A percentile compares a stretch with the other conserved stretches of the same genome.
Conservation (phyloP, 2,797 vertebrate species). For the Eulemur rubriventer region DNA sequence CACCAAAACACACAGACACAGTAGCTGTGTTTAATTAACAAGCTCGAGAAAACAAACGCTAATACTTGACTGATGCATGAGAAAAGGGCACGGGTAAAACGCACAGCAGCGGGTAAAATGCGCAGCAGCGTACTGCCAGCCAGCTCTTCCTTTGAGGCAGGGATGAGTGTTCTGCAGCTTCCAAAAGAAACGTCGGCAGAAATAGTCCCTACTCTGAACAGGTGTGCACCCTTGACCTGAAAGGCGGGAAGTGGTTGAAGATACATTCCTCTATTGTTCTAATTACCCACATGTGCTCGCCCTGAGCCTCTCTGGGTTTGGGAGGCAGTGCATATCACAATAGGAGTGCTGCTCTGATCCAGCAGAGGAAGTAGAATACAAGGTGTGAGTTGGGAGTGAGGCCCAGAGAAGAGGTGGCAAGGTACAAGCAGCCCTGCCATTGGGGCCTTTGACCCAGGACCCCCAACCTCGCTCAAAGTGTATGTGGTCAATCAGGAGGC, state of each 20-base stretch:
- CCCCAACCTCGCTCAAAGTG: not conserved
- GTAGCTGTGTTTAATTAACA: slow-evolving; percentile 71
- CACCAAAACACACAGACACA: slow-evolving; percentile 34
- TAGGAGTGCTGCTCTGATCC: not conserved
- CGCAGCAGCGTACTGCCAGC: not conserved
- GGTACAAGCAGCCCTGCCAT: not conserved
- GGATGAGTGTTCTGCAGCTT: not conserved
- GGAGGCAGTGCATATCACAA: not conserved
- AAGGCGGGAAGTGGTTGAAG: not conserved
- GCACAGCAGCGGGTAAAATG: not conserved
- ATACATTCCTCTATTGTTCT: not conserved
- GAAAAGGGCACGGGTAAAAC: not conserved
- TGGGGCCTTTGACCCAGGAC: not conserved
- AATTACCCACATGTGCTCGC: not conserved
- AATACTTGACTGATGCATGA: slow-evolving; percentile 51
- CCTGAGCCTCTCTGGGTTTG: not conserved
- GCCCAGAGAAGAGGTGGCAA: not conserved
- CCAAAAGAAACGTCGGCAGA: slow-evolving; percentile 8
- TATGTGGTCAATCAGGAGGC: not conserved
- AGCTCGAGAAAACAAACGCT: slow-evolving; percentile 58
- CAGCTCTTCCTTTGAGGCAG: not conserved
- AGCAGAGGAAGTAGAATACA: not conserved
- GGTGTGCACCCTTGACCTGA: not conserved
- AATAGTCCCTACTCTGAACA: not conserved
- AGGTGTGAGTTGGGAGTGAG: not conserved